Evolutionary conservation across 2,113 vertebrate species (phyloP).

Genomic region (Cololabis saira): DNA sequence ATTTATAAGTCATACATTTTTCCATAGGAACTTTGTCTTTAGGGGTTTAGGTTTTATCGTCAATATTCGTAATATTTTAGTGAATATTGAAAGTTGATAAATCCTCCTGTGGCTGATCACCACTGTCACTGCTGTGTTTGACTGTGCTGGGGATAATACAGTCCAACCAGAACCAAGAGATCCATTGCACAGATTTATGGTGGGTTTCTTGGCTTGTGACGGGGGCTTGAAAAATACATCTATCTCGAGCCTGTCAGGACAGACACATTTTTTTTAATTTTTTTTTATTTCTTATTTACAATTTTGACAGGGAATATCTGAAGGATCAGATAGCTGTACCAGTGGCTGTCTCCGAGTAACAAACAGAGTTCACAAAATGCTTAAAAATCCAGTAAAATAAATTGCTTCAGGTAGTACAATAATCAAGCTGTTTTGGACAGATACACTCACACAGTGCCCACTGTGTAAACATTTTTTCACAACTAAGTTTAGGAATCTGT

Average conservation of each 20-base stretch:
- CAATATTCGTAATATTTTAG: slow-evolving; percentile 67
- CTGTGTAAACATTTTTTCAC: slow-evolving; percentile 62
- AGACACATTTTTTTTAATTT: slow-evolving; percentile 41
- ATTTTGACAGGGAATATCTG: slow-evolving; percentile 34
- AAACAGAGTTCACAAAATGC: neutral
- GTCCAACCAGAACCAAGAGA: slow-evolving; percentile 53
- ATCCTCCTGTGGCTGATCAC: slow-evolving; percentile 59
- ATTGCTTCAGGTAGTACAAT: neutral
- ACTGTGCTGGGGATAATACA: slow-evolving; percentile 42
- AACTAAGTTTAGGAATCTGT: slow-evolving; percentile 62
- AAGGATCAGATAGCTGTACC: slow-evolving; percentile 14
- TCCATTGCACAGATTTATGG: slow-evolving; percentile 56
- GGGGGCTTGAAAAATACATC: slow-evolving; percentile 30
- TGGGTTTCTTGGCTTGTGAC: slow-evolving; percentile 63
- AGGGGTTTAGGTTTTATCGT: slow-evolving; percentile 59
- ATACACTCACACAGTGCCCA: slow-evolving; percentile 37
- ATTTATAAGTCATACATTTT: slow-evolving; percentile 34
- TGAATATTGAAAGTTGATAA: slow-evolving; percentile 56
- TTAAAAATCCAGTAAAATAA: neutral
- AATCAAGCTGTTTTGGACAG: slow-evolving; percentile 23
- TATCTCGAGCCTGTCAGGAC: slow-evolving; percentile 24
- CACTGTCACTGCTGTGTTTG: slow-evolving; percentile 57
- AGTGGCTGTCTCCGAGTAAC: neutral
- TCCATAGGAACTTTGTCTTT: slow-evolving; percentile 44
- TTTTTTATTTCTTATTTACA: slow-evolving; percentile 40